Evolutionary conservation across 2,113 vertebrate species (phyloP), one percentile per base, ranked within the genome.

Genomic region (Morone saxatilis): DNA sequence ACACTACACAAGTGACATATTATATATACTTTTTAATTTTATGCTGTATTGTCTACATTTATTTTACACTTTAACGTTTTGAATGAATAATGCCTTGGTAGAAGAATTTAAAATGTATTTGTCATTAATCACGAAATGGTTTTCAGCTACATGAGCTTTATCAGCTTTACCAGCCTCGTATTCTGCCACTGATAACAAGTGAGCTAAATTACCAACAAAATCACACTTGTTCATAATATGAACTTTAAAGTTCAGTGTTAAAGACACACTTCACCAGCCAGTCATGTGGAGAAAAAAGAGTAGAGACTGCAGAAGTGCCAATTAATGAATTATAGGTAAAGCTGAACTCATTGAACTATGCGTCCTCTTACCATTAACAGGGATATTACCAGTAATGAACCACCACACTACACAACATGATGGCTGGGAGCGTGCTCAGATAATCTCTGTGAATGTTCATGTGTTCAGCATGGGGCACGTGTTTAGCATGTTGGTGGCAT

Each of bases 381-480:
- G 12, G 51, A 51, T 25, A 4, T 13, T 13, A 48, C 2, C 36
- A 63, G 25, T 20, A 20, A 75, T 51, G 8, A 60, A 60, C 19
- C 43, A 62, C 51, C 38, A 31, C 40, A 57, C 56, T 47, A 47
- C 17, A 19, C 65, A 59, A 11, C 38, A 70, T 65, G 38, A 81
- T 72, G 61, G 13, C 53, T 19, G 20, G 40, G 43, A 43, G 45
- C 1, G 12, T 57, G 54, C 16, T 2, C 17, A 57, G 54, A 87
- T 82, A 70, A 84, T 86, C 61, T 65, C 22, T 57, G 25, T 13
- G 31, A 61, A 53, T 17, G 62, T 83, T 76, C 81, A 76, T 78
- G 76, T 81, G 77, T 41, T 83, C 73, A 85, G 71, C 48, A 54
- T 63, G 84, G 43, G 71, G 71, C 88, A 91, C 78, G 67, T 93